Evolutionary conservation across 2,797 vertebrate species (phyloP), one percentile per base, ranked within the genome.

Genomic region (Sebastes dallii): DNA sequence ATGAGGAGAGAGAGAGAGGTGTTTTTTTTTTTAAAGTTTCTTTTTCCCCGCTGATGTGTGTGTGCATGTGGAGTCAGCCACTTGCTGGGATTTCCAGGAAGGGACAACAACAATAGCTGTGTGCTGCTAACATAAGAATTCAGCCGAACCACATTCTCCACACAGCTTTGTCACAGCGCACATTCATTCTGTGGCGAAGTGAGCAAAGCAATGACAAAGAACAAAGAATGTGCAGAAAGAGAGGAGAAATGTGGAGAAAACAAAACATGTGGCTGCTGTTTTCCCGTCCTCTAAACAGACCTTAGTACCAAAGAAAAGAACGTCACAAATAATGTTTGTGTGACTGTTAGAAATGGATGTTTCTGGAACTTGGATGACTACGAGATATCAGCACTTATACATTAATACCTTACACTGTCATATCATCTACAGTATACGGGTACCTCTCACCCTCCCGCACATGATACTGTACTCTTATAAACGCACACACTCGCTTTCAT

Each of bases 61-160:
- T 80, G 75, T 12, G 25, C 64, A 82, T 46, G 60, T 34, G 1
- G 66, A 75, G 66, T 75, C 61, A 32, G 71, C 69, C 62, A 29
- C 88, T 88, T 75, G 66, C 66, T 82, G 68, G 72, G 84, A 88
- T 91, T 93, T 91, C 86, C 85, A 83, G 83, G 84, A 91, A 90
- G 83, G 64, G 69, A 89, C 81, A 85, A 92, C 81, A 85, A 92
- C 86, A 88, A 90, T 87, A 91, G 90, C 79, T 86, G 55, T 86
- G 81, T 77, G 74, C 76, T 77, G 74, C 77, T 86, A 72, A 70
- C 81, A 72, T 64, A 86, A 90, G 81, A 91, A 87, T 85, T 87
- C 62, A 62, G 81, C 82, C 11, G 24, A 71, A 87, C 91, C 90
- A 52, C 88, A 89, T 89, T 91, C 82, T 75, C 83, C 83, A 65